Conservation (phyloP, 2,888 invertebrate genomes). For the Phaedon cochleariae region DNA sequence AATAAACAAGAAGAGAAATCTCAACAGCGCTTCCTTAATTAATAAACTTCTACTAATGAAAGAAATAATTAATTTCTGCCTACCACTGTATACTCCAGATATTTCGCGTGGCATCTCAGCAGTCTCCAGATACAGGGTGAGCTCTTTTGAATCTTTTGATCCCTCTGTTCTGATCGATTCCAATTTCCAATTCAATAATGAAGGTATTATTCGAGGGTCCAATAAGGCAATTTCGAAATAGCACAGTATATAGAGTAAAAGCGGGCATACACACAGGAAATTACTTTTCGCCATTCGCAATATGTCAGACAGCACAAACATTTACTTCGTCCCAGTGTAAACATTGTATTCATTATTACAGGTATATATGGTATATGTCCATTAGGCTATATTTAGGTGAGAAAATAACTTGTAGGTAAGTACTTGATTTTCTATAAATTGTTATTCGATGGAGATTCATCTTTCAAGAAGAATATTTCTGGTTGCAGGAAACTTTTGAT, state of each 20-base stretch:
- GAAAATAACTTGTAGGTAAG: too few relatives aligned
- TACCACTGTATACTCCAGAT: conserved; percentile 51
- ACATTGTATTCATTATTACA: conserved; percentile 56
- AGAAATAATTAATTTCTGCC: conserved; percentile 65
- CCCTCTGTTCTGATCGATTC: too few relatives aligned
- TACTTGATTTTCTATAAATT: too few relatives aligned
- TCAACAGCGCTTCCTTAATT: conserved; percentile 63
- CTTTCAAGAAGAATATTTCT: too few relatives aligned
- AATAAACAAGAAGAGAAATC: conserved; percentile 62
- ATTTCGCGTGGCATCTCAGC: neutral
- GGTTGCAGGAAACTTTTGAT: too few relatives aligned
- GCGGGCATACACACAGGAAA: conserved; percentile 53
- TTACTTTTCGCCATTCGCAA: conserved; percentile 62
- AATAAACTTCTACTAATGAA: conserved; percentile 65
- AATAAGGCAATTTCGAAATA: conserved; percentile 42
- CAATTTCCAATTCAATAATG: too few relatives aligned
- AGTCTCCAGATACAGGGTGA: neutral
- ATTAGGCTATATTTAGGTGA: too few relatives aligned
- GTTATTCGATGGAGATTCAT: too few relatives aligned
- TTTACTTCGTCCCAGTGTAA: conserved; percentile 59
- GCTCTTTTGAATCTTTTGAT: too few relatives aligned
- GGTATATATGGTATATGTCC: too few relatives aligned
- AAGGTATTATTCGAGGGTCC: too few relatives aligned
- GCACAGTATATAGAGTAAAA: conserved; percentile 6
- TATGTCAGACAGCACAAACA: conserved; percentile 62